Base-by-base conservation (phyloP, 2,113 vertebrate genomes). In the Pachyramphus minor region DNA sequence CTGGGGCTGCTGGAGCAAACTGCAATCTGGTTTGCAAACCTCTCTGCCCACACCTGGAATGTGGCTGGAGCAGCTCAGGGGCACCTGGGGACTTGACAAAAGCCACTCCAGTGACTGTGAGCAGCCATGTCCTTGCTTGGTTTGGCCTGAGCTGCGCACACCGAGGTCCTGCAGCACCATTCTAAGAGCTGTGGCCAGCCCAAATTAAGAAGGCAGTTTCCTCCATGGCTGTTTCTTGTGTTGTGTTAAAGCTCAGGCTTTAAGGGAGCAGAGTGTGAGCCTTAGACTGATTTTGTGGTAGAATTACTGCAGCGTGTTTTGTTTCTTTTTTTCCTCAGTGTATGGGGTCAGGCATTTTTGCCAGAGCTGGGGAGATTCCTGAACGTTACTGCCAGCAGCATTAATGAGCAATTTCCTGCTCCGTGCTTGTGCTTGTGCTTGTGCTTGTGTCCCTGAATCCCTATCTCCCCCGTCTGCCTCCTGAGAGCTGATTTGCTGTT, bases 401-500 rank as follows among this genome's bases (percentile, higher is more conserved):
- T 7, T 56, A 84, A 88, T 2, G 14, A 84, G 56, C 50, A 22
- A n/a, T 94, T 89, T 95, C 77, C 90, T 90, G 59, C 23, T 63
- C 39, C 87, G 18, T 68, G 58, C 60, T 28, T 90, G 15, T 68
- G 58, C n/a, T n/a, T n/a, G n/a, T n/a, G n/a, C n/a, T n/a, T 53
- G 33, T 55, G 18, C 75, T 27, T 49, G 20, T 67, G 69, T 66
- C 39, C 25, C n/a, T 73, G 33, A n/a, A n/a, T n/a, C n/a, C n/a
- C 55, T 15, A 49, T 63, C 52, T 84, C 74, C 72, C 47, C 39
- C 3, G 1, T 73, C 44, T 0, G 1, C 55, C 58, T 77, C 69
- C 68, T 39, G 63, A 88, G 82, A 90, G 47, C 49, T 47, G 49
- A 64, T 68, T 60, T 90, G 72, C 82, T 84, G 20, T 90, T 96